phyloP scores from a whole-genome alignment of 1,140 invertebrate genomes.

The Rhopalosiphum padi region DNA sequence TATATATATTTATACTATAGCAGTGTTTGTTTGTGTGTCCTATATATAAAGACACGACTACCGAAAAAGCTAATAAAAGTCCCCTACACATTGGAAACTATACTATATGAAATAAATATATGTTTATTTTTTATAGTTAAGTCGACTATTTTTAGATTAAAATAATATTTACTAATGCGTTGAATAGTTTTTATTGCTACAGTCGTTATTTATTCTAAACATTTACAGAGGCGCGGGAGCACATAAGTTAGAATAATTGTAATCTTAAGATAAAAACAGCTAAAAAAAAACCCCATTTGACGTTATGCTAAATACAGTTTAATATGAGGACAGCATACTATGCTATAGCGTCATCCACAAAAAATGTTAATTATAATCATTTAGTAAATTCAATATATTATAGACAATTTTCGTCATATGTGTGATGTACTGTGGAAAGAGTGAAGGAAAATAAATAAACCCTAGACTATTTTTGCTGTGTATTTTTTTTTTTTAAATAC shows the following conservation, averaged over 20 bases:
- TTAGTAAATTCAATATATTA: neutral
- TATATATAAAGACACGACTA: neutral
- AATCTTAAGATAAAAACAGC: neutral
- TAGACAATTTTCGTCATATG: neutral
- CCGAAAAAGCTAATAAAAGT: conserved; percentile 9
- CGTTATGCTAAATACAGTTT: neutral
- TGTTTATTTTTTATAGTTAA: neutral
- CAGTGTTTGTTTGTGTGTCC: neutral
- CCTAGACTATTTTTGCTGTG: too few species aligned
- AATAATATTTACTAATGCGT: neutral
- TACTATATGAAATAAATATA: neutral
- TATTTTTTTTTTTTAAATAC: too few species aligned
- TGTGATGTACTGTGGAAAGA: neutral
- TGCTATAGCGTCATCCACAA: neutral
- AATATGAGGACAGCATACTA: neutral
- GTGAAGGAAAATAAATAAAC: too few species aligned
- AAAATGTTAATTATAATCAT: neutral
- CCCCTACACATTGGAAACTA: neutral
- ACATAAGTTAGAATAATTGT: neutral
- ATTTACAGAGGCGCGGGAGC: neutral
- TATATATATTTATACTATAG: neutral
- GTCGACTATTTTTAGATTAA: neutral
- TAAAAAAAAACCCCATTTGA: neutral
- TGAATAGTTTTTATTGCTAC: neutral
- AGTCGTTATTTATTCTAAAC: neutral